These are phyloP conservation scores for Tillus elongatus DNA, from an alignment of 2,888 invertebrate genomes.

Conservation along the genomic window DNA sequence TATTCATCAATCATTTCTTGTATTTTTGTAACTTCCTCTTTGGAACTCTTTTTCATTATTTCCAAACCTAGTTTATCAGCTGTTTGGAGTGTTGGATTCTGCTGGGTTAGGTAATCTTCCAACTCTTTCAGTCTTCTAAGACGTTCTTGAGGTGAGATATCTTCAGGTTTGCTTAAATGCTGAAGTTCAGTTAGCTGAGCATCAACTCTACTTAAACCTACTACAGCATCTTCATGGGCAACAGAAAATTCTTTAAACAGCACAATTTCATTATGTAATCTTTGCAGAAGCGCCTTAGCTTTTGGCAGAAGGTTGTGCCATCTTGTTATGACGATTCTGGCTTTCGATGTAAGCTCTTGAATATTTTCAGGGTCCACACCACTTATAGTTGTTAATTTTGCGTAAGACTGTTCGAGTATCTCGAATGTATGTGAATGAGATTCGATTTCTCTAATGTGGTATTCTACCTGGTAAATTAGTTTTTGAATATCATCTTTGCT, in stretches of 20 bases:
- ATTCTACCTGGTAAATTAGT: constrained; percentile 48
- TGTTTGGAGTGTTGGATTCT: constrained; percentile 45
- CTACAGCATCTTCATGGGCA: constrained; percentile 62
- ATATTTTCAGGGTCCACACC: constrained; percentile 62
- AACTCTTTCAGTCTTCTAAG: constrained; percentile 46
- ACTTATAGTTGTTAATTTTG: constrained; percentile 55
- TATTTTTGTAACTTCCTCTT: constrained; percentile 48
- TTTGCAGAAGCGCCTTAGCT: constrained; percentile 50
- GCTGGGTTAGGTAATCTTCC: constrained; percentile 49
- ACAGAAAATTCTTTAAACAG: constrained; percentile 59
- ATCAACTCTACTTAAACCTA: constrained; percentile 62
- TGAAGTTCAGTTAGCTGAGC: constrained; percentile 62
- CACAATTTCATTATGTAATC: constrained; percentile 49
- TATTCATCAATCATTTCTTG: constrained; percentile 58
- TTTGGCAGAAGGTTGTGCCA: constrained; percentile 58
- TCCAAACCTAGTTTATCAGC: constrained; percentile 54
- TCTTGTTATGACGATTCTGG: constrained; percentile 50
- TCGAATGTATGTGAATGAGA: constrained; percentile 48
- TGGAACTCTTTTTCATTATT: constrained; percentile 49
- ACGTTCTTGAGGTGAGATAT: constrained; percentile 40
- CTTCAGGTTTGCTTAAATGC: constrained; percentile 46
- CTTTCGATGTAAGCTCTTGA: constrained; percentile 51
- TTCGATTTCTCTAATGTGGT: constrained; percentile 48
- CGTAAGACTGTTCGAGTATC: constrained; percentile 59
- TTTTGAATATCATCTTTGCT: constrained; percentile 52